phyloP scores from a whole-genome alignment of 2,888 invertebrate species.

The Gasteruption jaculator region DNA sequence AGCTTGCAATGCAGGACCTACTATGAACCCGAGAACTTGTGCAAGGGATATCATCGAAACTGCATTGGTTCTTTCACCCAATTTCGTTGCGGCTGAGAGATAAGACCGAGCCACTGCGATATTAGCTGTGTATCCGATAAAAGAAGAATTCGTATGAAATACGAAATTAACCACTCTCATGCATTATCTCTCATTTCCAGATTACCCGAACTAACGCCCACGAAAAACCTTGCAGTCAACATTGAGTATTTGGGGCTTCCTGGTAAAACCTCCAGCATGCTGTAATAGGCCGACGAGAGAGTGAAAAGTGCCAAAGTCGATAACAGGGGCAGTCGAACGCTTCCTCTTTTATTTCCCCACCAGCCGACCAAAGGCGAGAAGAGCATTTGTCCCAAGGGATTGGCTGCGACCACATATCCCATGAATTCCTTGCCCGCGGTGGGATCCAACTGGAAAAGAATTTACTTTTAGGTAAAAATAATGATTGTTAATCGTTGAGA shows the following conservation, averaged over 20 bases:
- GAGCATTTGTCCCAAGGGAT: conserved; percentile 82
- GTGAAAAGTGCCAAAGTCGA: conserved; percentile 69
- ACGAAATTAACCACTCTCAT: conserved; percentile 3
- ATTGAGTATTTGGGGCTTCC: conserved; percentile 66
- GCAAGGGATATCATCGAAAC: conserved; percentile 80
- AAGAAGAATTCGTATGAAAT: neutral
- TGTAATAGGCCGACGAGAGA: conserved; percentile 69
- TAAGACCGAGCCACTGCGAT: conserved; percentile 81
- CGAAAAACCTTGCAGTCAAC: conserved; percentile 71
- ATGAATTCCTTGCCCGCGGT: conserved; percentile 76
- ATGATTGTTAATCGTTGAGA: neutral
- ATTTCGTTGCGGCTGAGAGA: conserved; percentile 77
- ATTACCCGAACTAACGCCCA: conserved; percentile 77
- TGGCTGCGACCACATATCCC: conserved; percentile 80
- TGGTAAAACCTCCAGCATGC: conserved; percentile 68
- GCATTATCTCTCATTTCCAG: neutral
- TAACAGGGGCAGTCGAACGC: conserved; percentile 69
- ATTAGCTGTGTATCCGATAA: conserved; percentile 59
- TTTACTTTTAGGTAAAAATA: neutral
- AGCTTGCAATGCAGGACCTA: conserved; percentile 81
- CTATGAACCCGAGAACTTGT: conserved; percentile 79
- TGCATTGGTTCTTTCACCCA: conserved; percentile 74
- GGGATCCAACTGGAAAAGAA: conserved; percentile 66
- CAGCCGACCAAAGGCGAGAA: conserved; percentile 80
- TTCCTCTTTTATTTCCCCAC: conserved; percentile 75